phyloP scores from a whole-genome alignment of 2,797 vertebrate species.

The Spinus pinus region DNA sequence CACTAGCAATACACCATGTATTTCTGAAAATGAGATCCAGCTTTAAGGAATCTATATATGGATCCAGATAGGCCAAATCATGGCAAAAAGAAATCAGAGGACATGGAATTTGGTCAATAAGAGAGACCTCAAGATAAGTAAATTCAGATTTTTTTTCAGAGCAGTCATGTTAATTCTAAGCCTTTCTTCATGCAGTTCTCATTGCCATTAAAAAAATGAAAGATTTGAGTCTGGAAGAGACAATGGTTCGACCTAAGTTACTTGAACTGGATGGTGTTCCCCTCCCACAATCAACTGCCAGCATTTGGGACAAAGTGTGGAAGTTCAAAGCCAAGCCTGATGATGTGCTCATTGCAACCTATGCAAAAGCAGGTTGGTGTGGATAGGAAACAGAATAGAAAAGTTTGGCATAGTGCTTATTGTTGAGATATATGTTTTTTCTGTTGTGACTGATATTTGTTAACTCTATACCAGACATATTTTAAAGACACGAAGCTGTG shows the following conservation, averaged over 20 bases:
- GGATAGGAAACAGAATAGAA: neutral
- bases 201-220: conserved; percentile 52
- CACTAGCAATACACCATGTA: neutral
- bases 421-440: neutral
- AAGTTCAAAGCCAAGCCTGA: conserved; percentile 74
- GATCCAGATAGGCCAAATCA: neutral
- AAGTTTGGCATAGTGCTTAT: neutral
- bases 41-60: neutral
- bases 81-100: neutral
- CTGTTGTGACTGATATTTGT: neutral
- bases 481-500: neutral
- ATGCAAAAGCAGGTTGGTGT: conserved; percentile 73
- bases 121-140: neutral
- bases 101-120: neutral
- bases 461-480: neutral
- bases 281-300: neutral
- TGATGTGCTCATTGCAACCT: conserved; percentile 71
- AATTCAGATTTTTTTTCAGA: neutral
- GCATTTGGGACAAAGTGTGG: conserved; percentile 53
- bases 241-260: rapidly evolving
- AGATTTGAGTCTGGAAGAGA: conserved; percentile 1
- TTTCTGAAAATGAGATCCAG: neutral
- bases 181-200: neutral
- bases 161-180: neutral
- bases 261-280: conserved; percentile 51